Conservation (phyloP, 1,140 invertebrate species). For the Tetranychus urticae region DNA sequence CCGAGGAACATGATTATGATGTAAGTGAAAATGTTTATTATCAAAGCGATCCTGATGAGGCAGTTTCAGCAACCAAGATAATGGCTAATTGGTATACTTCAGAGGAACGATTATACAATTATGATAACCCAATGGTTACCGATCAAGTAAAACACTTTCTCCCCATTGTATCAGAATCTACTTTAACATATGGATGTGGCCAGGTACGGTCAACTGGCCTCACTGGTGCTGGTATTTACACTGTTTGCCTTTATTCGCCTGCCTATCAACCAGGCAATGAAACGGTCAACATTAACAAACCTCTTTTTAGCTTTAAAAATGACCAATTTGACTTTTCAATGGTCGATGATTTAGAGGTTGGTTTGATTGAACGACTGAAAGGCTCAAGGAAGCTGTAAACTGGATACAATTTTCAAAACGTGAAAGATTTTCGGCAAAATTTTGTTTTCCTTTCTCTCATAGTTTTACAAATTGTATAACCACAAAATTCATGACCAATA, state of each 20-base stretch:
- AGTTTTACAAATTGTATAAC: too few relatives aligned
- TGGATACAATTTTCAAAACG: too few relatives aligned
- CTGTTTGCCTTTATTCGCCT: background rate
- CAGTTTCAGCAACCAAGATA: background rate
- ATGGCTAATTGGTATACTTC: background rate
- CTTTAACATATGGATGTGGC: background rate
- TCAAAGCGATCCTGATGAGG: background rate
- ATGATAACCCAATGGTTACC: background rate
- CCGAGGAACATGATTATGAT: background rate
- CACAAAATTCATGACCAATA: too few relatives aligned
- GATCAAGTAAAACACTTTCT: background rate
- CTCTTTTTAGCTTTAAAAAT: background rate
- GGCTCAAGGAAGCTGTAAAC: background rate
- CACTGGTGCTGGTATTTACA: background rate
- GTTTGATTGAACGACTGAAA: background rate
- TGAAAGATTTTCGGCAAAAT: too few relatives aligned
- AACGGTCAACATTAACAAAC: background rate
- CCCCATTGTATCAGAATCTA: background rate
- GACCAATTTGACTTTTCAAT: background rate
- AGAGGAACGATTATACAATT: background rate
- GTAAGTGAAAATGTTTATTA: background rate
- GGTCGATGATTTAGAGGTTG: background rate
- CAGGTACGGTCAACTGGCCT: background rate
- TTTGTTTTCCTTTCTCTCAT: too few relatives aligned
- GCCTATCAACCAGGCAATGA: background rate